Evolutionary conservation across 2,797 vertebrate genomes (phyloP), one percentile per base, ranked within the genome.

Genomic region (Vireo griseus): DNA sequence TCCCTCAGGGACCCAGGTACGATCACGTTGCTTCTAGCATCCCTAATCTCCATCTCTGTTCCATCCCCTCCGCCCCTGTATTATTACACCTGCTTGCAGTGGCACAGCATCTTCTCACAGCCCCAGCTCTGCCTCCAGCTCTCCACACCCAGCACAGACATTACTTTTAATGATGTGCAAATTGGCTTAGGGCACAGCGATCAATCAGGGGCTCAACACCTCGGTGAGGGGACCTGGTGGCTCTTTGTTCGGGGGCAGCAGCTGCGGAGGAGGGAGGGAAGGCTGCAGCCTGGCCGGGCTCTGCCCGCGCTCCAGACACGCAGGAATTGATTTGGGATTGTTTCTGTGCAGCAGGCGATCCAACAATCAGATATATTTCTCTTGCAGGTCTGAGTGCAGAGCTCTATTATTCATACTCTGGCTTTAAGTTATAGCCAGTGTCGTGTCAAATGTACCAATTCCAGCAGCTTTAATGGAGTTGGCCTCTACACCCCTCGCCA

Each of bases 401-500:
- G 92, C 96, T 96, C 97, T 93, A 94, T 95, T 96, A 96, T 94
- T 97, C 95, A 96, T 81, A 73, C 84, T 72, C 94, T 9, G 59
- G 85, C 93, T 94, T 79, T 93, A 94, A 96, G 93, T 97, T 96
- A 94, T 50, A 94, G 97, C 94, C 62, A 14, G 76, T 75, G 94
- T 90, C 87, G 91, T 96, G 97, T 97, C 97, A 95, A 95, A 96
- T 79, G 95, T 88, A 96, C 92, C 97, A 96, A 97, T 97, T 97
- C 96, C 95, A 88, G 95, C 86, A 92, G 92, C 96, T 97, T 95
- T 97, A 97, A 97, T 96, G 95, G 96, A 96, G 93, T 96, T 96
- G 97, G 94, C 96, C 97, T 96, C 95, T 95, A 88, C 87, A 39
- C 94, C 94, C 88, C 75, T 76, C 73, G 22, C 92, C 93, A 40